A percentile compares a stretch with the other conserved stretches of the same genome.
Evolutionary conservation across 2,113 vertebrate species (phyloP).

Genomic region (Lipophrys pholis): DNA sequence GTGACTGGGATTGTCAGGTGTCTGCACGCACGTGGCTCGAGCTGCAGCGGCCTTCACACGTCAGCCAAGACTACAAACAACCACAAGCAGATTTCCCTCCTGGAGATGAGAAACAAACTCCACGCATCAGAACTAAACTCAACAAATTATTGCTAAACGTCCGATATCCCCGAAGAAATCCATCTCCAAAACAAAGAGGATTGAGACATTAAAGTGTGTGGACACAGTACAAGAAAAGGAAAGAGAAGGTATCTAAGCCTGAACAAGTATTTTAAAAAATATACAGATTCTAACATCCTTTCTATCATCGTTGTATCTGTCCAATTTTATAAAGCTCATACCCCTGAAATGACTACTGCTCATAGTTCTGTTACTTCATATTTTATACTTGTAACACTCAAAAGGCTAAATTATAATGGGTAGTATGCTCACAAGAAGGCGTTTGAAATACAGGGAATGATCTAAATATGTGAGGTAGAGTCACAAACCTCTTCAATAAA

Average conservation of each 20-base stretch:
- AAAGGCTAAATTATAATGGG: too few species aligned
- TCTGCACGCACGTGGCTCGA: not conserved
- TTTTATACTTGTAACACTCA: too few species aligned
- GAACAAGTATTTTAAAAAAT: too few species aligned
- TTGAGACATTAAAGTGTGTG: conserved; percentile 9
- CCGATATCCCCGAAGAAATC: conserved; percentile 15
- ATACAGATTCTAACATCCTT: too few species aligned
- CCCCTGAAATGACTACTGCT: too few species aligned
- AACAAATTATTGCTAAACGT: conserved; percentile 17
- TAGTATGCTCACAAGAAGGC: too few species aligned
- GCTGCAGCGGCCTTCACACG: not conserved
- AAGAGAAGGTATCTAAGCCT: not conserved
- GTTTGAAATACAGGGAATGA: too few species aligned
- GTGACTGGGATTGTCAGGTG: not conserved
- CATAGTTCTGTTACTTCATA: too few species aligned
- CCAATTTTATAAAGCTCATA: too few species aligned
- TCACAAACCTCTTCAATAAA: too few species aligned
- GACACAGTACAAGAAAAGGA: not conserved
- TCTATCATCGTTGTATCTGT: too few species aligned
- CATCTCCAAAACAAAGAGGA: conserved; percentile 5
- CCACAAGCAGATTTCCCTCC: conserved; percentile 13
- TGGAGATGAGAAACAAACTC: not conserved
- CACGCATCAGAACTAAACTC: conserved; percentile 7
- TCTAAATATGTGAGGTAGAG: too few species aligned
- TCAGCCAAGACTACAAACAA: not conserved